Base-by-base conservation (phyloP, 2,888 invertebrate genomes). In the Xestoiulus laeticollis region DNA sequence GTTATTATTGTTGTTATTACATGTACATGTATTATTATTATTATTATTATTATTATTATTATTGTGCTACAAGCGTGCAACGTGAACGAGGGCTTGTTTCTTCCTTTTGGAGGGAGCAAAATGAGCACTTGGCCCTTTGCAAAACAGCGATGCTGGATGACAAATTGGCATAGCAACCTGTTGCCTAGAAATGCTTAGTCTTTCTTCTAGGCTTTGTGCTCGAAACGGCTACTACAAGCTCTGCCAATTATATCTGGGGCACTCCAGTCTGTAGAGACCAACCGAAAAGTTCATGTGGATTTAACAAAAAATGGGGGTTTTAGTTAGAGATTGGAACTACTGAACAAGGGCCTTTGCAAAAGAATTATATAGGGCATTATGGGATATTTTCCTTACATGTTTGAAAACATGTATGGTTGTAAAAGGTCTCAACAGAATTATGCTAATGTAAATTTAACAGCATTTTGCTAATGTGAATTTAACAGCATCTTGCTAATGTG, bases 121-220 rank as follows among this genome's bases (percentile, higher is more conserved):
- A 59, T 59, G 68, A 68, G 8, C 68, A 26, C 26, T 68, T 26
- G 68, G 26, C 5, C 26, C 68, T 1, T 22, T 26, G 68, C 26
- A 68, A n/a, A n/a, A 8, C 26, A 6, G n/a, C 8, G 10, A 26
- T 68, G 68, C 38, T 38, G 38, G 38, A 22, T 26, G 68, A 22
- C 8, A 68, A 68, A 68, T 68, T 68, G 68, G 68, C 68, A 68
- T 68, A 68, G 68, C 68, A 68, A 68, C 68, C 68, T 68, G 68
- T 68, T 68, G 68, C 68, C 68, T 68, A 68, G 68, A 68, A 68
- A 68, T 68, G 68, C 68, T 68, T 26, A 26, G 68, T 68, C 68
- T 68, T 68, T 68, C 68, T 68, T 26, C 12, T 26, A 26, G 4
- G 26, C 68, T 68, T 68, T 68, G 68, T 68, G 26, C 68, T 22